Evolutionary conservation across 2,113 vertebrate species (phyloP).

Genomic region (Halcyon senegalensis): DNA sequence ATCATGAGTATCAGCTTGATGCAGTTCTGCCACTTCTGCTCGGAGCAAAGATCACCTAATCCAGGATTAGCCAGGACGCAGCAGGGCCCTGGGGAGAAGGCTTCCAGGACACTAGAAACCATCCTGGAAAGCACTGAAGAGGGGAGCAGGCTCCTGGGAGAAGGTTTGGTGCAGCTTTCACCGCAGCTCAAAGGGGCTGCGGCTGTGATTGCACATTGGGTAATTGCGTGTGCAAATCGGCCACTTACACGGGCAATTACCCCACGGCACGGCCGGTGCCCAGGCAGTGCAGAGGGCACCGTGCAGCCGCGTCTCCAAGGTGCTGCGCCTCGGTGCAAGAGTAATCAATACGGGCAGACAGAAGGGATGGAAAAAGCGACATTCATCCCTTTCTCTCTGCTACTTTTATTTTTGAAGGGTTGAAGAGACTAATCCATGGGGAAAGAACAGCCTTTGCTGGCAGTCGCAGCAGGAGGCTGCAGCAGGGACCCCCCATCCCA

Average conservation of each 20-base stretch:
- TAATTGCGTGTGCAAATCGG: conserved; percentile 16
- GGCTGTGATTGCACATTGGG: conserved; percentile 15
- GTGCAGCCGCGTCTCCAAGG: neutral
- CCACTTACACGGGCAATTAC: conserved; percentile 23
- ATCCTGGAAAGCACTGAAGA: neutral
- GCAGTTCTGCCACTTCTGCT: neutral
- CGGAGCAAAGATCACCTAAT: neutral
- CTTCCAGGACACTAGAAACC: neutral
- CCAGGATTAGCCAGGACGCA: neutral
- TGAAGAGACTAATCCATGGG: neutral
- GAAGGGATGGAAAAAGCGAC: neutral
- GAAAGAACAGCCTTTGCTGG: neutral
- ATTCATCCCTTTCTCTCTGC: neutral
- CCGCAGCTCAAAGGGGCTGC: neutral
- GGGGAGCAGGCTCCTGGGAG: neutral
- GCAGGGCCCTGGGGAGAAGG: accelerated
- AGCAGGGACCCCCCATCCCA: neutral
- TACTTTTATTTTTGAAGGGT: neutral
- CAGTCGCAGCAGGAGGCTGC: neutral
- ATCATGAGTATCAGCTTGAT: neutral
- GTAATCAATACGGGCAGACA: neutral
- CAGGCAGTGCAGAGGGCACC: neutral
- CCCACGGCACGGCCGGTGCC: accelerated
- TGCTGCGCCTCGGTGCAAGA: neutral
- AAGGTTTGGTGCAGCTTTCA: neutral